Evolutionary conservation across 2,888 invertebrate genomes (phyloP).

Genomic region (Acanthacorydalis orientalis): DNA sequence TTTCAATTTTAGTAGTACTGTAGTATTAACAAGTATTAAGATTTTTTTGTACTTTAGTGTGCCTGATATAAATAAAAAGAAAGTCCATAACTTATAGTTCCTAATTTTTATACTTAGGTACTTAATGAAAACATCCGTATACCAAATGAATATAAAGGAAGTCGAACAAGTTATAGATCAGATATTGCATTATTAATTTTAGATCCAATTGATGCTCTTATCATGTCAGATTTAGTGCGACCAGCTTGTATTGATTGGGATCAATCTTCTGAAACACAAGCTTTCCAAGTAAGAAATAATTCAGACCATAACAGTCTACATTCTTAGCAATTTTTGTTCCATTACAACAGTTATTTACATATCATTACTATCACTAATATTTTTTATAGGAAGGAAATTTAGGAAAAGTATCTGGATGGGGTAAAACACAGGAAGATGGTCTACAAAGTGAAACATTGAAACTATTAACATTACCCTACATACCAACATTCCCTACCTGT

Average conservation of each 20-base stretch:
- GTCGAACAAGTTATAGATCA: conserved; percentile 1
- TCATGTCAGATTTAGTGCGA: not conserved
- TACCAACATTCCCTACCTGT: conserved; percentile 1
- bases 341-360: too few species aligned
- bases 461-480: not conserved
- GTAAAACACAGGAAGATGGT: not conserved
- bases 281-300: not conserved
- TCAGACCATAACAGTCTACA: too few species aligned
- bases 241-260: conserved; percentile 1
- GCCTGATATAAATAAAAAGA: too few species aligned
- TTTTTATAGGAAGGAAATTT: not conserved
- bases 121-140: not conserved
- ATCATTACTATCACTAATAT: not conserved
- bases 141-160: not conserved
- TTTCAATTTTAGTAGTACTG: too few species aligned
- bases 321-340: too few species aligned
- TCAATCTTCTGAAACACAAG: not conserved
- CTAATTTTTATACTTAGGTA: not conserved
- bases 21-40: too few species aligned
- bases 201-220: not conserved
- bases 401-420: conserved; percentile 1
- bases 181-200: not conserved
- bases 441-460: not conserved
- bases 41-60: too few species aligned
- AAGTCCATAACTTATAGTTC: too few species aligned